Evolutionary conservation across 2,113 vertebrate genomes (phyloP).

Genomic region (Callaeas wilsoni): DNA sequence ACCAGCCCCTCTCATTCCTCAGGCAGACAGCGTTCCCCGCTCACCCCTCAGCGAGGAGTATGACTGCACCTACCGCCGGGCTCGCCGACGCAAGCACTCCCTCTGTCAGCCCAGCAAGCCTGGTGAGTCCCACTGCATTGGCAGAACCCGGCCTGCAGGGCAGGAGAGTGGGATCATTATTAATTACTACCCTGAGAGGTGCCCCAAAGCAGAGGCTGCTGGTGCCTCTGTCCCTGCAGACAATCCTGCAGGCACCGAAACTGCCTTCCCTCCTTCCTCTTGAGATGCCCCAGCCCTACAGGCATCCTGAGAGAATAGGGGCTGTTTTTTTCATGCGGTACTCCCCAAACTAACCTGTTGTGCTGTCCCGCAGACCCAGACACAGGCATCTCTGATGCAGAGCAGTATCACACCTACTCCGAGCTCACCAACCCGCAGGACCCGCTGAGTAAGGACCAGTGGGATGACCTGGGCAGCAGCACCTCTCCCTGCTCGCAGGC

Average conservation of each 20-base stretch:
- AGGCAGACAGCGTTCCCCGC: constrained; percentile 91
- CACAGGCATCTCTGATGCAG: constrained; percentile 73
- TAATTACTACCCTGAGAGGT: neutral
- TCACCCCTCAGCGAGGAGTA: constrained; percentile 81
- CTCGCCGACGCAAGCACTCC: constrained; percentile 72
- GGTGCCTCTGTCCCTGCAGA: neutral
- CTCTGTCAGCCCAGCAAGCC: constrained; percentile 75
- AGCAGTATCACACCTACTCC: constrained; percentile 73
- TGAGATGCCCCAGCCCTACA: neutral
- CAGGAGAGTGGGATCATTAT: fast-evolving
- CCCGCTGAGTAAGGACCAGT: constrained; percentile 53
- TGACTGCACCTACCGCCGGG: constrained; percentile 75
- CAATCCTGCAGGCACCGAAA: neutral
- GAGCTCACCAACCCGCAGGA: constrained; percentile 67
- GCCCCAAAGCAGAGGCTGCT: neutral
- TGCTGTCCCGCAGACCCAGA: constrained; percentile 70
- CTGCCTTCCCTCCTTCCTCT: neutral
- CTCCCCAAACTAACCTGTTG: neutral
- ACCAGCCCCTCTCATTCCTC: neutral
- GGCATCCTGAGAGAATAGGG: neutral
- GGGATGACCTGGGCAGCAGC: constrained; percentile 80
- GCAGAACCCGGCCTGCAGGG: neutral
- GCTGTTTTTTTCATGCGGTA: neutral
- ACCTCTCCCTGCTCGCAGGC: constrained; percentile 79
- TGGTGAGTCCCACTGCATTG: constrained; percentile 62